Evolutionary conservation across 2,113 vertebrate species (phyloP).

Genomic region (Rhabdornis inornatus): DNA sequence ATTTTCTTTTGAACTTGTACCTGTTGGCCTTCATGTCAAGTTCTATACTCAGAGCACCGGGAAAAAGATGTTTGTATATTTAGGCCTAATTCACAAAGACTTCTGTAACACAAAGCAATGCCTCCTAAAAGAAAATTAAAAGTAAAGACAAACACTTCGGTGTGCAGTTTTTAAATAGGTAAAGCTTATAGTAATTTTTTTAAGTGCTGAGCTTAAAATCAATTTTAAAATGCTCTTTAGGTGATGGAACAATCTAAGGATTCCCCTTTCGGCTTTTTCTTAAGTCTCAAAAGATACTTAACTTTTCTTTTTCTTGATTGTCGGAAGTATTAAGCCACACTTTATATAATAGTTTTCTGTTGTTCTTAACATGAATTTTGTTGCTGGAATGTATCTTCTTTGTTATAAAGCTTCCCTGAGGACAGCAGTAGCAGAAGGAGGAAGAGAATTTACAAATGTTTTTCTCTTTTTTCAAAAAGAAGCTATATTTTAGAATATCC

Average conservation of each 20-base stretch:
- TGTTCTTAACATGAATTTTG: background rate
- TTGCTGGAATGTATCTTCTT: background rate
- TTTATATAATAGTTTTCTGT: background rate
- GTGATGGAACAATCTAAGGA: background rate
- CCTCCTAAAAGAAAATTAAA: background rate
- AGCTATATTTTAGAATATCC: background rate
- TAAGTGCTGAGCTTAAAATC: background rate
- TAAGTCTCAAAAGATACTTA: background rate
- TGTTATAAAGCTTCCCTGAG: background rate
- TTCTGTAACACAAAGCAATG: background rate
- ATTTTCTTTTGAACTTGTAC: background rate
- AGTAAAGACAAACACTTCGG: background rate
- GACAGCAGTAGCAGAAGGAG: background rate
- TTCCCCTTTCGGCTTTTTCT: background rate
- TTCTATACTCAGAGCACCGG: background rate
- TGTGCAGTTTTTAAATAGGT: background rate
- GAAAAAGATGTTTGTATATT: background rate
- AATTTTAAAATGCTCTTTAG: background rate
- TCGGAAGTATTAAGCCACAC: background rate
- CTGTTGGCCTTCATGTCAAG: background rate
- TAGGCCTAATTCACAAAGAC: background rate
- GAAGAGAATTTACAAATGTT: background rate
- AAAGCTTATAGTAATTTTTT: background rate
- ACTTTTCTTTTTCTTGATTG: background rate
- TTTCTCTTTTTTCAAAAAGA: background rate